Evolutionary conservation across 2,113 vertebrate species (phyloP).

Genomic region (Bagarius yarrelli): DNA sequence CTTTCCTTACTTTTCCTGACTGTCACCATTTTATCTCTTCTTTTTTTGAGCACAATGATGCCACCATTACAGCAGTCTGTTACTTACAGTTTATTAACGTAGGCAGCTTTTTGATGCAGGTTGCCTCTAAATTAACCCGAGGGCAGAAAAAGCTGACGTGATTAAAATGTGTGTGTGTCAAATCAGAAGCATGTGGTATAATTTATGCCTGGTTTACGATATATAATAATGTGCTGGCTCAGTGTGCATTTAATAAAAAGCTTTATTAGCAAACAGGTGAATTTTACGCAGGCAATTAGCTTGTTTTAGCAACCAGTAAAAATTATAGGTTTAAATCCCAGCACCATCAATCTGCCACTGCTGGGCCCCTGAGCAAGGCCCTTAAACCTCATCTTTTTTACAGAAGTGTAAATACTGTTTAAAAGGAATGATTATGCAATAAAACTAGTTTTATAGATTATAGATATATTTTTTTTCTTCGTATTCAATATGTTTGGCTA

Average conservation of each 20-base stretch:
- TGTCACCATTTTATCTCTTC: too few species aligned
- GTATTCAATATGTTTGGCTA: too few species aligned
- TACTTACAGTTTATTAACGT: slow-evolving; percentile 26
- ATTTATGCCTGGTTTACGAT: neutral
- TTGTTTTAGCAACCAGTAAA: too few species aligned
- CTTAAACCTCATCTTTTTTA: too few species aligned
- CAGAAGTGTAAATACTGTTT: too few species aligned
- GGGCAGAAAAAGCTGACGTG: neutral
- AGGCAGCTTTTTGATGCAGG: neutral
- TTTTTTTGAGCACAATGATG: neutral
- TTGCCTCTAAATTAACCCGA: slow-evolving; percentile 6
- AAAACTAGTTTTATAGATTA: too few species aligned
- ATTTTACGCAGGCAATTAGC: neutral
- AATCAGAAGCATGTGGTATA: neutral
- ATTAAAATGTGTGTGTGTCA: neutral
- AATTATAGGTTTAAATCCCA: too few species aligned
- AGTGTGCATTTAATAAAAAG: neutral
- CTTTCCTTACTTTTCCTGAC: too few species aligned
- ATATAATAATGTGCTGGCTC: neutral
- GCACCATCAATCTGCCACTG: too few species aligned
- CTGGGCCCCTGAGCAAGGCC: too few species aligned
- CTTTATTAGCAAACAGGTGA: neutral
- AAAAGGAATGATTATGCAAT: too few species aligned
- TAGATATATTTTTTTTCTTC: too few species aligned
- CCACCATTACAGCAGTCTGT: neutral